phyloP scores from a whole-genome alignment of 2,797 vertebrate genomes.

The Chloroceryle amazona region DNA sequence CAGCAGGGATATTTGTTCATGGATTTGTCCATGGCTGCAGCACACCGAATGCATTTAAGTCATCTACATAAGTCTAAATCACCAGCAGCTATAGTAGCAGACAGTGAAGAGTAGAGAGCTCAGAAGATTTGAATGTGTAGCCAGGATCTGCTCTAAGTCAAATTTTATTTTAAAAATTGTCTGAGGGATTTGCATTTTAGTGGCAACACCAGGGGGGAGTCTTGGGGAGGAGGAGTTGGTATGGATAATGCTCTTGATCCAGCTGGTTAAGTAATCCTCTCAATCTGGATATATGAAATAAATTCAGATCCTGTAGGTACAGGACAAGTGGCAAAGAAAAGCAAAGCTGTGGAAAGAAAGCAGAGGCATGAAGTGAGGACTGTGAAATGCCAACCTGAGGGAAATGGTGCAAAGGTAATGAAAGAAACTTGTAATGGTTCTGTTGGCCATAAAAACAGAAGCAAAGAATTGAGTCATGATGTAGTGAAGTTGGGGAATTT shows the following conservation, averaged over 20 bases:
- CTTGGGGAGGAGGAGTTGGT: not conserved
- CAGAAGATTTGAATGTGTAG: not conserved
- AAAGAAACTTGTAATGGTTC: not conserved
- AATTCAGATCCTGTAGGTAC: not conserved
- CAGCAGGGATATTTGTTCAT: not conserved
- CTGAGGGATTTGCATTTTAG: not conserved
- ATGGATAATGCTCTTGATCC: not conserved
- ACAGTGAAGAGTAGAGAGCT: not conserved
- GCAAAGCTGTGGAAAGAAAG: not conserved
- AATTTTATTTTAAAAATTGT: not conserved
- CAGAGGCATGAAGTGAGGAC: not conserved
- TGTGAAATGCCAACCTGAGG: not conserved
- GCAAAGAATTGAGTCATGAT: not conserved
- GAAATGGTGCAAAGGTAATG: not conserved
- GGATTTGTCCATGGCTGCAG: not conserved
- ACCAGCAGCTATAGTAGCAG: not conserved
- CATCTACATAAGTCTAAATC: not conserved
- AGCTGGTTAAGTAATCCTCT: not conserved
- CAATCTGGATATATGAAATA: not conserved
- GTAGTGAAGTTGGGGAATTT: not conserved
- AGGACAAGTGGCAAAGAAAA: not conserved
- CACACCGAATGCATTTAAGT: not conserved
- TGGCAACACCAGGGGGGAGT: not conserved
- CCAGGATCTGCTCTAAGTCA: not conserved
- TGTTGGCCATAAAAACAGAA: not conserved